Base-by-base conservation (phyloP, 2,113 vertebrate species). In the Mormyrus iriodes region DNA sequence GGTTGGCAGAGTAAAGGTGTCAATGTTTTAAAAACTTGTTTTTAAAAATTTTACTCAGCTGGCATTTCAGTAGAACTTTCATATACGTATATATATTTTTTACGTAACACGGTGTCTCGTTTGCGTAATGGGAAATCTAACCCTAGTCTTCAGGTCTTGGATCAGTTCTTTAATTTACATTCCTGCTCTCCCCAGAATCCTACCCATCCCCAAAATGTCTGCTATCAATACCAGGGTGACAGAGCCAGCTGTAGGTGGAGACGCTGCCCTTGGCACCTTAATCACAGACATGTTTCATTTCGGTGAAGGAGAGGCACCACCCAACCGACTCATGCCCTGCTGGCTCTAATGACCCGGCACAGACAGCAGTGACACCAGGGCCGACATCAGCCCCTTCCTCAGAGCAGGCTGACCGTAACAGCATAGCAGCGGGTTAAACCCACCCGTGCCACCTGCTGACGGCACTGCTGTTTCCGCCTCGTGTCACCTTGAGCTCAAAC, bases 181-280 rank as follows among this genome's bases (percentile, higher is more conserved):
- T 48, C 10, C 42, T 12, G 44, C 44, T n/a, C 21, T 27, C 24
- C 24, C 35, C 21, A 42, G 82, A 24, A 19, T 12, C 19, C 82
- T 12, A 19, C 19, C 44, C 6, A 49, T 27, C 42, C 82, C 46
- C 24, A 85, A 21, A 10, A 85, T 85, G 24, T 85, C n/a, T 85
- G 46, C 82, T 24, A 85, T 85, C 46, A 46, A 85, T 85, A 85
- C 44, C 42, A 42, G 82, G 82, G 82, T 85, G 82, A 85, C 35
- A 79, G 73, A 79, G 4, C 35, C 73, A 49, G 39, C 46, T 85
- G 82, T 12, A 27, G 44, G 21, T 48, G 15, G 46, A 39, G 8
- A 8, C 1, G 1, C 24, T 49, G 82, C 24, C 46, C 82, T 85
- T 46, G 46, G 82, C 82, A 79, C 82, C 24, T 27, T 27, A 49